A percentile compares a stretch with the other conserved stretches of the same genome.
These are phyloP conservation scores for Ailurus styani DNA, from an alignment of 2,113 vertebrate genomes.

Conservation along the genomic window DNA sequence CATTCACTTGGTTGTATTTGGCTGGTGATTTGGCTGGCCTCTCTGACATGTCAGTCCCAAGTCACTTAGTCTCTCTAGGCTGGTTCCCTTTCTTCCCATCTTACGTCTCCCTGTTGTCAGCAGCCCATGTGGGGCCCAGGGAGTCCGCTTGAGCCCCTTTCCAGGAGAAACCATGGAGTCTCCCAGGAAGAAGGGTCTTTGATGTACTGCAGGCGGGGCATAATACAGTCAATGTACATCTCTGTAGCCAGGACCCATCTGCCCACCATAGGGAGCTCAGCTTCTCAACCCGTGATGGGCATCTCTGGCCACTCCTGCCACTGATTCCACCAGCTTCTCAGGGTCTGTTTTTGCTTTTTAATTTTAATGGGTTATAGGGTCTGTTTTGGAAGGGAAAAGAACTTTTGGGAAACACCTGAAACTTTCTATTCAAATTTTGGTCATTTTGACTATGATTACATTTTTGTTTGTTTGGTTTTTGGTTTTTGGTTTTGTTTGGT, in stretches of 20 bases:
- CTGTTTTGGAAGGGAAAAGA: not conserved
- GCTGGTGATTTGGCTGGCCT: not conserved
- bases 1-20: not conserved
- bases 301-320: not conserved
- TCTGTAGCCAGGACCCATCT: not conserved
- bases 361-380: not conserved
- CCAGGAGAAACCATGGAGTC: not conserved
- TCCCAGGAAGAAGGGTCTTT: not conserved
- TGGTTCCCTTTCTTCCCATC: not conserved
- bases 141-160: not conserved
- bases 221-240: not conserved
- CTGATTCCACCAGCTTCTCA: not conserved
- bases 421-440: not conserved
- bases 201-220: not conserved
- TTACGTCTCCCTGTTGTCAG: not conserved
- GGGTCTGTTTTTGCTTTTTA: not conserved
- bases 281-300: no score
- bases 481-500: not conserved
- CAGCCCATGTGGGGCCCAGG: not conserved
- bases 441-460: not conserved
- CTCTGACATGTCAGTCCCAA: not conserved
- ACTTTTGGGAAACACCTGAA: not conserved
- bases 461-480: not conserved
- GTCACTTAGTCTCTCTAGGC: not conserved
- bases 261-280: not conserved